phyloP scores from a whole-genome alignment of 2,113 vertebrate genomes.

The Cygnus buccinator region DNA sequence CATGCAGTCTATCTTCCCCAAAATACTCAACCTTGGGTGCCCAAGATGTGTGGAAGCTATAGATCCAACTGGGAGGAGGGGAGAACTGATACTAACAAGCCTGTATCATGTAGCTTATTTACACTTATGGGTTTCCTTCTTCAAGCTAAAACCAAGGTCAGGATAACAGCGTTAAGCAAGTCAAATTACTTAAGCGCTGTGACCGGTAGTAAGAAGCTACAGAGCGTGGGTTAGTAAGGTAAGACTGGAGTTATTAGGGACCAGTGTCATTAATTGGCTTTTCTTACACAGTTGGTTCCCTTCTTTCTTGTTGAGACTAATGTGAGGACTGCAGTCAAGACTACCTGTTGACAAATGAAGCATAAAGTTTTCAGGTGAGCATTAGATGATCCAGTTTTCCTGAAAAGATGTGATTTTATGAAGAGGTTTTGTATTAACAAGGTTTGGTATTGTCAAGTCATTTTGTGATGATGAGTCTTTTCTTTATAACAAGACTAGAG shows the following conservation, averaged over 20 bases:
- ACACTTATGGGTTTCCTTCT: background rate
- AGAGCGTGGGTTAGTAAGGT: background rate
- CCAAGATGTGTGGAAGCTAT: background rate
- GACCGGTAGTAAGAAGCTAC: background rate
- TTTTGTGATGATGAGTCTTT: background rate
- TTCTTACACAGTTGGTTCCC: background rate
- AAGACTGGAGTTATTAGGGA: background rate
- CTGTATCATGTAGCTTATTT: rapidly evolving
- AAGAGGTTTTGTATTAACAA: background rate
- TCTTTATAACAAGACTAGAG: background rate
- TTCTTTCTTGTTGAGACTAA: background rate
- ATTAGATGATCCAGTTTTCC: background rate
- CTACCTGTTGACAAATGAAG: background rate
- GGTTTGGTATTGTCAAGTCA: background rate
- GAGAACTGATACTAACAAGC: background rate
- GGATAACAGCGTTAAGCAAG: background rate
- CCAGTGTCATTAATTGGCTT: background rate
- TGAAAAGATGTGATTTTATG: background rate
- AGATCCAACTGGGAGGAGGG: background rate
- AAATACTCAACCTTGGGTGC: background rate
- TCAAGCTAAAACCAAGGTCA: background rate
- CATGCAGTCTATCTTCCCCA: background rate
- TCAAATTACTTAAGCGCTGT: background rate
- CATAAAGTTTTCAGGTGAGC: background rate
- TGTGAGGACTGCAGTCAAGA: background rate